Percentiles rank a stretch among this genome's conserved stretches.
Conservation (phyloP, 2,113 vertebrate genomes). For the Ciconia boyciana region DNA sequence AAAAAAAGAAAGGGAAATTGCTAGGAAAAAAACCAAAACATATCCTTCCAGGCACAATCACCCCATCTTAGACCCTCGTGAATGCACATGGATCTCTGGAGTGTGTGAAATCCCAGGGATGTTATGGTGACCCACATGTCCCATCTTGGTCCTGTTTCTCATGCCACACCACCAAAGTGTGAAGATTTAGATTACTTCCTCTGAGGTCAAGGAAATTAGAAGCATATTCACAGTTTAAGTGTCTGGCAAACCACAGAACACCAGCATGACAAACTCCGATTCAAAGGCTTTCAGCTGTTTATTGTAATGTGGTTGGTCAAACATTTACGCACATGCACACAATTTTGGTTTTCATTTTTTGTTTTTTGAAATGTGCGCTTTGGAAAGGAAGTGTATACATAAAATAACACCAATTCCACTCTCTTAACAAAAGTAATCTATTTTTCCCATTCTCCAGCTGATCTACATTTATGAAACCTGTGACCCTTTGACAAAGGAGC, state of each 20-base stretch:
- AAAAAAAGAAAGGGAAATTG: background rate
- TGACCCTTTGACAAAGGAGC: background rate
- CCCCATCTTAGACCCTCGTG: constrained; percentile 37
- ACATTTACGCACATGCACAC: background rate
- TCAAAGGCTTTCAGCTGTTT: background rate
- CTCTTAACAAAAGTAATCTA: background rate
- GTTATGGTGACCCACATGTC: background rate
- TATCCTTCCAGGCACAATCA: constrained; percentile 34
- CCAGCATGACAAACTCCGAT: background rate
- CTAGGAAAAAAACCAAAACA: background rate
- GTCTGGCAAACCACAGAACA: background rate
- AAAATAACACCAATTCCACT: background rate
- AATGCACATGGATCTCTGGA: constrained; percentile 15
- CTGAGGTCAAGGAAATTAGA: background rate
- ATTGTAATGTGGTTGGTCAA: background rate
- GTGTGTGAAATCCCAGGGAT: background rate
- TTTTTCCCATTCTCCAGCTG: background rate
- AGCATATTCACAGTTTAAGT: background rate
- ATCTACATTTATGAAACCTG: background rate
- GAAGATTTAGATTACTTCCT: background rate
- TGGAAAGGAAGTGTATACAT: background rate
- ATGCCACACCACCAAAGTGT: constrained; percentile 42
- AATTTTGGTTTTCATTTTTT: background rate
- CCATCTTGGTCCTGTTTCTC: background rate
- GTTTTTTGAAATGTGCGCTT: background rate